phyloP scores from a whole-genome alignment of 2,888 invertebrate genomes.

The Dichetophora obliterata region DNA sequence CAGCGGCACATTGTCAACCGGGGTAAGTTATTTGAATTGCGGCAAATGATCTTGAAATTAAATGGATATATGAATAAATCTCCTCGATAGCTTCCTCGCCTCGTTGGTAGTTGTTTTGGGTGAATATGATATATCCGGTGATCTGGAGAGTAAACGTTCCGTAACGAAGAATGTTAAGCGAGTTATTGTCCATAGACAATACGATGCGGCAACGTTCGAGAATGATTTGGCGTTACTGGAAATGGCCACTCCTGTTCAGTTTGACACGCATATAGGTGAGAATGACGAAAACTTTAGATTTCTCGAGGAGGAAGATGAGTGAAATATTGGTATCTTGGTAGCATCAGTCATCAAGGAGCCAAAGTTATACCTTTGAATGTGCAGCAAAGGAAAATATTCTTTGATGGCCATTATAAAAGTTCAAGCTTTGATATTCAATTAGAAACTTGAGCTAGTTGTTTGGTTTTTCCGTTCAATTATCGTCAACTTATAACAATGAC shows the following conservation, averaged over 20 bases:
- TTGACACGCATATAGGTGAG: slow-evolving; percentile 86
- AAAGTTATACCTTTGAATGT: no score
- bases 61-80: not conserved
- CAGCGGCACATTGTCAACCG: slow-evolving; percentile 95
- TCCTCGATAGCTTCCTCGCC: slow-evolving; percentile 79
- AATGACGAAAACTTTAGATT: slow-evolving; percentile 25
- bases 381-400: no score
- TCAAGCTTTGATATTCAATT: no score
- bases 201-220: slow-evolving; percentile 91
- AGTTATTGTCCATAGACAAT: slow-evolving; percentile 89
- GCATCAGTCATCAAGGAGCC: no score
- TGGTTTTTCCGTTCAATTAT: no score
- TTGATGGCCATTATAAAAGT: no score
- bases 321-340: no score
- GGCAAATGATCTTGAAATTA: not conserved
- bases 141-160: slow-evolving; percentile 82
- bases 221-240: slow-evolving; percentile 91
- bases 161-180: slow-evolving; percentile 86
- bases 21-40: slow-evolving; percentile 74
- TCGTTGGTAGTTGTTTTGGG: slow-evolving; percentile 92
- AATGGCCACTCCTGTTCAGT: slow-evolving; percentile 84
- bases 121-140: slow-evolving; percentile 90
- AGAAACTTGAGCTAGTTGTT: no score
- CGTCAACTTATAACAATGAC: no score
- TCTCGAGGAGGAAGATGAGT: no score